phyloP scores from a whole-genome alignment of 2,888 invertebrate species.

The Cinara cedri region DNA sequence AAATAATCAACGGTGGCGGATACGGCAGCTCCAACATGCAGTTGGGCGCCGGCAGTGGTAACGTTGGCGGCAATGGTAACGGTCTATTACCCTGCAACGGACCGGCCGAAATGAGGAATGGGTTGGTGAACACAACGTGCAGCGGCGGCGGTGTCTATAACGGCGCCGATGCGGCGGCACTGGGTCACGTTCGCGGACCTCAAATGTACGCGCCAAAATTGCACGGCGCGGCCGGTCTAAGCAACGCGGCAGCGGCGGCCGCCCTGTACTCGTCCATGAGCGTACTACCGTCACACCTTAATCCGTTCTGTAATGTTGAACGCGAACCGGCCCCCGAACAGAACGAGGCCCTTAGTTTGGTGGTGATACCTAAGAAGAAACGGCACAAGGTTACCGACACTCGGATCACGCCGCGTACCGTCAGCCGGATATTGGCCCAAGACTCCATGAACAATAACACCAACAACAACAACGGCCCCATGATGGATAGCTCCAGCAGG shows the following conservation, averaged over 20 bases:
- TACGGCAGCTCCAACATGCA: constrained; percentile 12
- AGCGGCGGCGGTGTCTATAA: constrained; percentile 24
- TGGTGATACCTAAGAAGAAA: constrained; percentile 94
- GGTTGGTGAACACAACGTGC: constrained; percentile 35
- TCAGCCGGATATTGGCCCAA: constrained; percentile 82
- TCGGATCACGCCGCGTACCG: constrained; percentile 87
- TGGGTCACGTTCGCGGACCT: constrained; percentile 58
- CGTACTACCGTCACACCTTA: constrained; percentile 63
- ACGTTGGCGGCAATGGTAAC: background rate
- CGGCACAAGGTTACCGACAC: constrained; percentile 95
- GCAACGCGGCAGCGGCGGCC: constrained; percentile 65
- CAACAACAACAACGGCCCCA: constrained; percentile 67
- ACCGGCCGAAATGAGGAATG: constrained; percentile 32
- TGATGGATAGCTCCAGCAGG: constrained; percentile 65
- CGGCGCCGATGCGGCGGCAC: constrained; percentile 21
- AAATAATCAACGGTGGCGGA: constrained; percentile 38
- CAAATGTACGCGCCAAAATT: constrained; percentile 80
- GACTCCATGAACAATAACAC: constrained; percentile 73
- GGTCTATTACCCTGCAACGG: constrained; percentile 20
- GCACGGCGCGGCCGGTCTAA: constrained; percentile 66
- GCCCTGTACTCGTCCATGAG: constrained; percentile 68
- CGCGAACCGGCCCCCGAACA: constrained; percentile 73
- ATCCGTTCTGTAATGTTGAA: constrained; percentile 67
- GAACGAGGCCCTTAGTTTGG: constrained; percentile 91
- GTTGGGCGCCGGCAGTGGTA: background rate